A percentile compares a stretch with the other conserved stretches of the same genome.
These are phyloP conservation scores for Uria lomvia DNA, from an alignment of 2,113 vertebrate genomes.

Conservation along the genomic window DNA sequence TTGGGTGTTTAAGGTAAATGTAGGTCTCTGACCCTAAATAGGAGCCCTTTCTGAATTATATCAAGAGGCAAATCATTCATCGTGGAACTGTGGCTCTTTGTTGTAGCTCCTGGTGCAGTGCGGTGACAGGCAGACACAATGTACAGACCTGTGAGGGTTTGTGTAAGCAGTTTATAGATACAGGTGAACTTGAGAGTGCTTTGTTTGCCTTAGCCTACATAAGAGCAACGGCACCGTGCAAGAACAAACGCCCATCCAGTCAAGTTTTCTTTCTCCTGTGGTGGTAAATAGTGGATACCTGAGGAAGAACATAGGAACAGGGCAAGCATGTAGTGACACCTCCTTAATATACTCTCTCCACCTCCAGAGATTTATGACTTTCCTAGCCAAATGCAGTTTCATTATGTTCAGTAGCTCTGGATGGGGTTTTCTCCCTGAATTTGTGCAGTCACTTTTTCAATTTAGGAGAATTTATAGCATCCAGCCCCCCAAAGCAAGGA, in stretches of 20 bases:
- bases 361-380: neutral
- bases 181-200: neutral
- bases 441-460: neutral
- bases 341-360: neutral
- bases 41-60: neutral
- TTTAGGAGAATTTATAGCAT: neutral
- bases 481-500: neutral
- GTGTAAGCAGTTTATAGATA: neutral
- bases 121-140: fast-evolving
- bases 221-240: neutral
- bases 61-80: neutral
- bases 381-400: neutral
- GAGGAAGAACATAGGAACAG: neutral
- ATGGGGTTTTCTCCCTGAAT: neutral
- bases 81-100: neutral
- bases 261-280: neutral
- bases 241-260: neutral
- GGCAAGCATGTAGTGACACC: neutral
- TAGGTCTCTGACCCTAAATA: neutral
- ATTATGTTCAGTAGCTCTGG: neutral
- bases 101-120: neutral
- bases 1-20: neutral
- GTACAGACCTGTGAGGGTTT: neutral
- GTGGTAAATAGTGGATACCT: neutral
- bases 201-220: neutral